Percentiles rank a stretch among this genome's conserved stretches.
phyloP scores from a whole-genome alignment of 2,113 vertebrate species.

The Corythoichthys intestinalis region DNA sequence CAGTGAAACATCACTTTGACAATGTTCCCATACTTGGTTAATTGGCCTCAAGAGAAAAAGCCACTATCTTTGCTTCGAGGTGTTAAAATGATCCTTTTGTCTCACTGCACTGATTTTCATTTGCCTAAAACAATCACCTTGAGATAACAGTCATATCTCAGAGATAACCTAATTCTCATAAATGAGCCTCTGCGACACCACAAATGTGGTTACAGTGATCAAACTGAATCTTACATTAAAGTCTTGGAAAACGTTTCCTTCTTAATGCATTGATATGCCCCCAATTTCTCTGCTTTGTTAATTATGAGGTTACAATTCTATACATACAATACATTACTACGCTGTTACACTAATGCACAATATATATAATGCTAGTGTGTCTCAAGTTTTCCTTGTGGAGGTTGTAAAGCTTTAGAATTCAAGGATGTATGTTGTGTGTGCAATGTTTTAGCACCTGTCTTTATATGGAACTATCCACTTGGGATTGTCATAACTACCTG shows the following conservation, averaged over 20 bases:
- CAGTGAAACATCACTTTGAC: neutral
- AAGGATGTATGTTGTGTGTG: neutral
- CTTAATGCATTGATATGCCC: neutral
- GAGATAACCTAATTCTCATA: slow-evolving; percentile 3
- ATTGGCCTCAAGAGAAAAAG: slow-evolving; percentile 1
- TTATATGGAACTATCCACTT: slow-evolving; percentile 17
- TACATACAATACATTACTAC: too few species aligned
- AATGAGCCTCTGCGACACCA: slow-evolving; percentile 2
- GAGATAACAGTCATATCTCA: slow-evolving; percentile 8
- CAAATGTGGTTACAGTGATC: slow-evolving; percentile 2
- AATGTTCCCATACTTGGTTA: neutral
- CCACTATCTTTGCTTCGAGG: neutral
- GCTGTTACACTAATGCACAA: neutral
- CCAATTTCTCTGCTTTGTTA: neutral
- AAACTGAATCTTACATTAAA: neutral
- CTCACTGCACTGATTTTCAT: slow-evolving; percentile 7
- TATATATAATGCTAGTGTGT: neutral
- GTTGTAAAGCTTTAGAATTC: slow-evolving; percentile 8
- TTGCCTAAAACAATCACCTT: slow-evolving; percentile 1
- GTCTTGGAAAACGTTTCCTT: neutral
- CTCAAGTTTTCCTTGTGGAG: neutral
- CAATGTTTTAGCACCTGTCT: neutral
- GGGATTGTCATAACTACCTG: slow-evolving; percentile 52
- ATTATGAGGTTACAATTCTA: neutral
- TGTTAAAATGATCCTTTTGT: slow-evolving; percentile 3